Base-by-base conservation (phyloP, 2,888 invertebrate genomes). In the Lymantria dispar region DNA sequence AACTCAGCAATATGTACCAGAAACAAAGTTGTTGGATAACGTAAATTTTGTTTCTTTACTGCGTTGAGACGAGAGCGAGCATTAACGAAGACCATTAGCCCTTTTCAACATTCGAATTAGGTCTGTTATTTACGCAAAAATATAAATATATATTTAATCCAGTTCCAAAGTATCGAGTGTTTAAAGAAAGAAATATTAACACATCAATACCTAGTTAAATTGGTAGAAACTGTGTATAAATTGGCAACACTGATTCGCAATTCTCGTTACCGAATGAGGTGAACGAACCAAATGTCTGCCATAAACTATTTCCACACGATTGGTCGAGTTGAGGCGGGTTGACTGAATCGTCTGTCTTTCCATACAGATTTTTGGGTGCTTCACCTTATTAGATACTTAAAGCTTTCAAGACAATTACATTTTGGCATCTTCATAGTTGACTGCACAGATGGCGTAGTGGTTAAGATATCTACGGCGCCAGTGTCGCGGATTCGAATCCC, bases 291-390 rank as follows among this genome's bases (percentile, higher is more conserved):
- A 81, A 80, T 70, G 71, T 62, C 52, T 58, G 64, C 68, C 66
- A 74, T 82, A 77, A 76, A 80, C 68, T 71, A 76, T 78, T 83
- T 80, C 78, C 81, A 71, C 65, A 60, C 74, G 64, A 77, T 80
- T 72, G 71, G 47, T 44, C 58, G 45, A 48, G 50, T 56, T 52
- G 49, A 43, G 48, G 50, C 48, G 50, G 56, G 37, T 46, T 22
- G 22, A 5, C 22, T 54, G 42, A 57, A 64, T 65, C 61, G 64
- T 64, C 68, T 67, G 49, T 51, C 49, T 54, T 55, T 54, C 47
- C 30, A 45, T 53, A 50, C 52, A 52, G 54, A 54, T 50, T 56
- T 66, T 22, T 49, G 45, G 60, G 49, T 14, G 40, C 8, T 43
- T 49, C 45, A 45, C 56, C 47, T 63, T 54, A 36, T 15, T 31